These are phyloP conservation scores for Drosophila oshimai DNA, from an alignment of 1,140 invertebrate species.

Conservation along the genomic window DNA sequence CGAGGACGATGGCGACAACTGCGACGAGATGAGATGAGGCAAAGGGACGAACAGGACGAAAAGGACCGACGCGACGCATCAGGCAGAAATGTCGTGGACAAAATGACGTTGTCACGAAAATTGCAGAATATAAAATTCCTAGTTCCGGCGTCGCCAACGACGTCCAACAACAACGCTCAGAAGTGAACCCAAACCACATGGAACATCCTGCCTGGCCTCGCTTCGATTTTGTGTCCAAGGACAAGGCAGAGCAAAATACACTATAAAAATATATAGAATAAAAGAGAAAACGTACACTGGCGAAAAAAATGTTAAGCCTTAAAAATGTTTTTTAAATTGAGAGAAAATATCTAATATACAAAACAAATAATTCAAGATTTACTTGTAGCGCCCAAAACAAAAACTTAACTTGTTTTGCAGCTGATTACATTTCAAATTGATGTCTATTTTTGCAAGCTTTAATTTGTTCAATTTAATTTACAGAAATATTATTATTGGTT, in stretches of 20 bases:
- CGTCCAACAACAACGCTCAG: constrained; percentile 20
- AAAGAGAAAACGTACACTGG: not conserved
- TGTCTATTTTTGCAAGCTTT: too few species aligned
- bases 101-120: constrained; percentile 82
- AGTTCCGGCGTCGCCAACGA: constrained; percentile 65
- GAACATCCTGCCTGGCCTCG: constrained; percentile 36
- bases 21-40: constrained; percentile 11
- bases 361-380: too few species aligned
- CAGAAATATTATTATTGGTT: too few species aligned
- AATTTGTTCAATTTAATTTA: too few species aligned
- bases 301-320: too few species aligned
- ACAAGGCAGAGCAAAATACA: constrained; percentile 56
- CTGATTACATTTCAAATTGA: too few species aligned
- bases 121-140: constrained; percentile 82
- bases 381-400: too few species aligned
- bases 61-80: constrained; percentile 57
- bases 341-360: too few species aligned
- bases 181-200: constrained; percentile 58
- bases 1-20: constrained; percentile 26
- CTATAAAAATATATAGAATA: constrained; percentile 60
- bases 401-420: too few species aligned
- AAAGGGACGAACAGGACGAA: constrained; percentile 3
- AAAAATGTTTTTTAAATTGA: too few species aligned
- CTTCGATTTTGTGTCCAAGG: constrained; percentile 74
- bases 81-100: constrained; percentile 80